A percentile compares a stretch with the other conserved stretches of the same genome.
Evolutionary conservation across 1,140 invertebrate species (phyloP).

Genomic region (Oryzaephilus surinamensis): DNA sequence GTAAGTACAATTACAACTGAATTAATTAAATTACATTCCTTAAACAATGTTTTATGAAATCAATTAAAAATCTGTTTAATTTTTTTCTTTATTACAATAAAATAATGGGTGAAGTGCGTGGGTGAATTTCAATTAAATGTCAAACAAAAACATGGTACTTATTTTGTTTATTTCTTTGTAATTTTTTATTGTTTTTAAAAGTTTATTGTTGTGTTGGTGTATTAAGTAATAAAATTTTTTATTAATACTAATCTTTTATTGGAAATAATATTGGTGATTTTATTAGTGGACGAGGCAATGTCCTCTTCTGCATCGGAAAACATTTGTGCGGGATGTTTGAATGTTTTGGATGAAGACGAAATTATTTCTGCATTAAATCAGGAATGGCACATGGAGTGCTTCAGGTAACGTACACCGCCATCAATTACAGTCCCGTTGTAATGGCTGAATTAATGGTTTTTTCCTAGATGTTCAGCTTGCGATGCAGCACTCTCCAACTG

Average conservation of each 20-base stretch:
- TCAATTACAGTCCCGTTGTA: background rate
- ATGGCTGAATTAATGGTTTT: background rate
- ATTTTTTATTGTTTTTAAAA: too few relatives aligned
- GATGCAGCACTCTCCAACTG: constrained; percentile 72
- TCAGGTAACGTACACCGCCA: constrained; percentile 56
- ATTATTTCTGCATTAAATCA: constrained; percentile 68
- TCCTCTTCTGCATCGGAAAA: constrained; percentile 10
- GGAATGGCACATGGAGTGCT: constrained; percentile 82
- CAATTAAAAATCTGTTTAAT: too few relatives aligned
- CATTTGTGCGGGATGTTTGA: constrained; percentile 62
- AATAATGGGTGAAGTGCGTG: too few relatives aligned
- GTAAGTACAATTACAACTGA: too few relatives aligned
- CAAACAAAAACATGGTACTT: too few relatives aligned
- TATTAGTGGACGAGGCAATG: constrained; percentile 22
- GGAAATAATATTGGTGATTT: background rate
- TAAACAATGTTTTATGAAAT: too few relatives aligned
- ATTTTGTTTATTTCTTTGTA: too few relatives aligned
- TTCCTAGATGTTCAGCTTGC: constrained; percentile 73
- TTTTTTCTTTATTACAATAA: too few relatives aligned
- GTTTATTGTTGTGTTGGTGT: too few relatives aligned
- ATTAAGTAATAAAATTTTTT: background rate
- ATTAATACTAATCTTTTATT: background rate
- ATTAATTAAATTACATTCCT: too few relatives aligned
- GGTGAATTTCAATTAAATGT: too few relatives aligned
- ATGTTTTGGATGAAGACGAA: constrained; percentile 61